Conservation (phyloP, 2,888 invertebrate species). For the Apamea crenata region DNA sequence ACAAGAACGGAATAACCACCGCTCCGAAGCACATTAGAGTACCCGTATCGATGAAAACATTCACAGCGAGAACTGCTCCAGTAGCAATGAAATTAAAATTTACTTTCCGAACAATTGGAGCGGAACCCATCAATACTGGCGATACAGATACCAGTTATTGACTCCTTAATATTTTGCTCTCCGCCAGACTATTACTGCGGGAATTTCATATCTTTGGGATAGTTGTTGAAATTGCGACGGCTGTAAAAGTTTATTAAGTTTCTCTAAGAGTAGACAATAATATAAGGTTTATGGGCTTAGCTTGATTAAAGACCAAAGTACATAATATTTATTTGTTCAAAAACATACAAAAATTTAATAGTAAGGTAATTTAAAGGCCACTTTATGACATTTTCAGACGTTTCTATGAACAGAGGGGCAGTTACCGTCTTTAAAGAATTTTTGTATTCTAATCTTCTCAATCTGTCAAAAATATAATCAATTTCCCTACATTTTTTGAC, state of each 20-base stretch:
- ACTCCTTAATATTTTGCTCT: slow-evolving; percentile 41
- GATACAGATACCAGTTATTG: slow-evolving; percentile 40
- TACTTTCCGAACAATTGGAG: slow-evolving; percentile 44
- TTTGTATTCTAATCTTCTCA: too few species aligned
- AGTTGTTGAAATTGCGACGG: neutral
- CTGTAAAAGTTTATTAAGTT: neutral
- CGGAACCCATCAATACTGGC: slow-evolving; percentile 20
- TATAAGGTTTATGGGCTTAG: neutral
- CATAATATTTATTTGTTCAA: too few species aligned
- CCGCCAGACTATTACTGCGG: slow-evolving; percentile 2
- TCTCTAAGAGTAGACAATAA: neutral
- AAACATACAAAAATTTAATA: too few species aligned
- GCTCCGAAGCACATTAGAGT: slow-evolving; percentile 15
- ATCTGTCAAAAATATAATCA: too few species aligned
- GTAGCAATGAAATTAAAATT: slow-evolving; percentile 55
- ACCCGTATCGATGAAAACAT: slow-evolving; percentile 40
- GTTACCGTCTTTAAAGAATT: too few species aligned
- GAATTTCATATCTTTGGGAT: slow-evolving; percentile 20
- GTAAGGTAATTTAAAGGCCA: too few species aligned
- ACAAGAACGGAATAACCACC: slow-evolving; percentile 5
- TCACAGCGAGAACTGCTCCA: slow-evolving; percentile 22
- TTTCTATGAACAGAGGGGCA: too few species aligned
- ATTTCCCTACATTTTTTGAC: too few species aligned
- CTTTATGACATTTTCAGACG: too few species aligned
- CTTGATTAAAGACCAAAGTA: neutral